Percentiles rank a stretch among this genome's conserved stretches.
These are phyloP conservation scores for Aix galericulata DNA, from an alignment of 2,113 vertebrate species.

Conservation along the genomic window DNA sequence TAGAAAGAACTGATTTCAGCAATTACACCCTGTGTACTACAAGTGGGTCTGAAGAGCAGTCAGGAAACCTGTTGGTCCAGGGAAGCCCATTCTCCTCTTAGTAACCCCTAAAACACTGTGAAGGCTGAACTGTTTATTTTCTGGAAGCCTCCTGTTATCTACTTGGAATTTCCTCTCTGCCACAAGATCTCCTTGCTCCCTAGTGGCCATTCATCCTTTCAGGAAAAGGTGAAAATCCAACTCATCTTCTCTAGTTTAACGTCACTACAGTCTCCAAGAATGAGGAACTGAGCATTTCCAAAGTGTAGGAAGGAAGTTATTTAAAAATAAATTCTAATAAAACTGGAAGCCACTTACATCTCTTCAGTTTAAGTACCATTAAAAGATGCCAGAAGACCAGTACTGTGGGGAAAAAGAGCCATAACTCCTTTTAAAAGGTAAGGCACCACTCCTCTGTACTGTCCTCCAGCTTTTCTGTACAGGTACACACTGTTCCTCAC, in stretches of 20 bases:
- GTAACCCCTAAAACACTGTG: not conserved
- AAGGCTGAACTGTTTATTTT: not conserved
- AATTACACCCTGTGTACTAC: not conserved
- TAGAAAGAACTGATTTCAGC: not conserved
- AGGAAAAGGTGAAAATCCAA: not conserved
- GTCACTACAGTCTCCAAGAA: not conserved
- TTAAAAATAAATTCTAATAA: not conserved
- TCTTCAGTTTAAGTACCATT: not conserved
- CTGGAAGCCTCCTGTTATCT: fast-evolving
- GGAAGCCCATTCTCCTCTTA: not conserved
- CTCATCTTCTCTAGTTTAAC: not conserved
- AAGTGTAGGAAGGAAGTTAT: not conserved
- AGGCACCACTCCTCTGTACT: not conserved
- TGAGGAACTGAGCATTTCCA: not conserved
- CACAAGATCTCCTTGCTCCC: not conserved
- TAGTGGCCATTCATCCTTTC: not conserved
- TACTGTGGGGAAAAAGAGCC: not conserved
- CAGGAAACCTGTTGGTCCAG: not conserved
- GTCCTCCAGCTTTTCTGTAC: not conserved
- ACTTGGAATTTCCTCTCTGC: not conserved
- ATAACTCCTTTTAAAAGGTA: not conserved
- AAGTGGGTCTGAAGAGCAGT: not conserved
- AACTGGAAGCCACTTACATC: not conserved
- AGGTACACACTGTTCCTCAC: constrained; percentile 4
- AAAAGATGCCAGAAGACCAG: not conserved